A percentile compares a stretch with the other conserved stretches of the same genome.
phyloP scores from a whole-genome alignment of 2,113 vertebrate species.

The Clarias batrachus region DNA sequence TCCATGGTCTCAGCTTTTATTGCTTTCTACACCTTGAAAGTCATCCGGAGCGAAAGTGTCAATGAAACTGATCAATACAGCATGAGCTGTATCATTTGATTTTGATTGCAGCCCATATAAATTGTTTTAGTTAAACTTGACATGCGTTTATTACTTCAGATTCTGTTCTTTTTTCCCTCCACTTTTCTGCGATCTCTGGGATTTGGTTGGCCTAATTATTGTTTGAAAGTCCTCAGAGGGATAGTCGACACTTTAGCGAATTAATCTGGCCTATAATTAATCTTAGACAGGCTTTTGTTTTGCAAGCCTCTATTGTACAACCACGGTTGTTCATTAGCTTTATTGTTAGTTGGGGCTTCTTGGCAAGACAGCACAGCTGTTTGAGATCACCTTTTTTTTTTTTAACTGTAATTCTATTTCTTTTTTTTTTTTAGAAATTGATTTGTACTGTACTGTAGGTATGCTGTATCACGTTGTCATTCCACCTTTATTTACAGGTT shows the following conservation, averaged over 20 bases:
- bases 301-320: neutral
- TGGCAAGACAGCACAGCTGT: constrained; percentile 2
- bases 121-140: neutral
- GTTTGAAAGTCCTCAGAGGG: constrained; percentile 28
- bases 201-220: constrained; percentile 26
- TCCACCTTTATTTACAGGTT: neutral
- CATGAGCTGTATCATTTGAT: neutral
- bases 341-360: constrained; percentile 19
- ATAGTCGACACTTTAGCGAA: constrained; percentile 28
- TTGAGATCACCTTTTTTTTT: constrained; percentile 1
- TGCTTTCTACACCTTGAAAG: neutral
- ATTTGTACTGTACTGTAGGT: constrained; percentile 3
- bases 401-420: neutral
- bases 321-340: constrained; percentile 26
- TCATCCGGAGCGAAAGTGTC: neutral
- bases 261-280: constrained; percentile 37
- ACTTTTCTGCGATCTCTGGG: neutral
- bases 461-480: neutral
- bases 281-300: constrained; percentile 36
- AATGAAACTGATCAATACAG: neutral
- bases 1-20: neutral
- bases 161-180: neutral
- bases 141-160: neutral
- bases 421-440: neutral
- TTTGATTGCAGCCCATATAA: too few relatives aligned